Base-by-base conservation (phyloP, 1,140 invertebrate genomes). In the Meloidogyne hapla region DNA sequence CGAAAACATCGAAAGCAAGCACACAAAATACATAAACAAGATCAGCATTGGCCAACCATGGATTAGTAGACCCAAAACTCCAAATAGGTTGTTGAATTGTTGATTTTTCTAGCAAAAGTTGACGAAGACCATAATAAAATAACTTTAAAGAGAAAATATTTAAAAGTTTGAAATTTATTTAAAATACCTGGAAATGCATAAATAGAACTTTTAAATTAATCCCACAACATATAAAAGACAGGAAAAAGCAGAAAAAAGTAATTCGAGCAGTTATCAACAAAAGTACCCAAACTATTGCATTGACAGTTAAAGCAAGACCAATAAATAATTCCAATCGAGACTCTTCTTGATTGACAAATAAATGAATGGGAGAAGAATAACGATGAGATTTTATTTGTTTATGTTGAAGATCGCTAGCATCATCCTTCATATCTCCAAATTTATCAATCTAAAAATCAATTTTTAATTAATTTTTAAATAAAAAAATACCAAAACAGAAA, bases 141-240 rank as follows among this genome's bases (percentile, higher is more conserved):
- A 56, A 56, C 48, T 56, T 56, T n/a, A n/a, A 21, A 21, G 6
- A 8, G 0, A n/a, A 56, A 56, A 33, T 33, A 33, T 33, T 33
- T 42, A 10, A 12, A 56, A 56, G 8, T n/a, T 56, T n/a, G 6
- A 56, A 10, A 56, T n/a, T 56, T 6, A 56, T 21, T n/a, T n/a
- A 56, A 56, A 56, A 56, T n/a, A 56, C 48, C 48, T 56, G 48
- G 48, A 56, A 21, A 56, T 56, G 48, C 18, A 56, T 56, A 56
- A 56, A 56, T 56, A 56, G n/a, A 6, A 56, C n/a, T 8, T 56
- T 56, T n/a, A 56, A n/a, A 56, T 56, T 56, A 56, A 56, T 56
- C n/a, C 48, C 48, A 56, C 18, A n/a, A 9, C 48, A 56, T 56
- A 56, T 56, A 56, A 56, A 56, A 8, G 48, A n/a, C n/a, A 56